Percentiles rank a stretch among this genome's conserved stretches.
These are phyloP conservation scores for Hypotaenidia philippensis DNA, from an alignment of 2,797 vertebrate species.

Conservation along the genomic window DNA sequence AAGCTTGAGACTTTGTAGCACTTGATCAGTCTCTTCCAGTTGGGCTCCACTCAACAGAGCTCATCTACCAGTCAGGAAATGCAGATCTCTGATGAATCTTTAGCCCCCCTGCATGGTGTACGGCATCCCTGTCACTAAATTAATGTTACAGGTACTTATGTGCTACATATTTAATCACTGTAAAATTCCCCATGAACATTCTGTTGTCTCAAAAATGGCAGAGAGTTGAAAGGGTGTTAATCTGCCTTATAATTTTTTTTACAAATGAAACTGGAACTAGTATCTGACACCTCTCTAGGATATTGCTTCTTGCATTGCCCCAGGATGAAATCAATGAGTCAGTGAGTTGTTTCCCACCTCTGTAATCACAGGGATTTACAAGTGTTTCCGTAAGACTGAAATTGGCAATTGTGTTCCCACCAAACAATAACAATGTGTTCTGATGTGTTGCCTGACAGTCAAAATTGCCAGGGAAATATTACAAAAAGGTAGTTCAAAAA, in stretches of 20 bases:
- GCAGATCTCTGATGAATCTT: not conserved
- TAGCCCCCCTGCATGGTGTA: not conserved
- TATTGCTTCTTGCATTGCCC: not conserved
- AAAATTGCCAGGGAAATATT: not conserved
- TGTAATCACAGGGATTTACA: not conserved
- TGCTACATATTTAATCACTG: not conserved
- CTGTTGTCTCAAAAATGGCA: not conserved
- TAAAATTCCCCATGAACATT: not conserved
- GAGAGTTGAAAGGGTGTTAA: not conserved
- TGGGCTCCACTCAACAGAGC: not conserved
- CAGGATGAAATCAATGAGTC: not conserved
- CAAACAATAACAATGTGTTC: not conserved
- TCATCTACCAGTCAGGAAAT: not conserved
- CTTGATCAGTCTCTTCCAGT: not conserved
- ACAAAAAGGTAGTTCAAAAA: not conserved
- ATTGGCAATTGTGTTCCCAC: not conserved
- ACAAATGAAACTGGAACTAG: not conserved
- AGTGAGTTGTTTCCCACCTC: not conserved
- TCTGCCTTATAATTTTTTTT: not conserved
- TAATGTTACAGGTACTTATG: not conserved
- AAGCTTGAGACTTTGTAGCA: not conserved
- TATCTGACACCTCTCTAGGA: not conserved
- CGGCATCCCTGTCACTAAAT: not conserved
- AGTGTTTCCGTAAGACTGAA: not conserved
- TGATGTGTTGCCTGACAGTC: not conserved